Evolutionary conservation across 2,888 invertebrate species (phyloP), one percentile per base, ranked within the genome.

Genomic region (Diaperis boleti): DNA sequence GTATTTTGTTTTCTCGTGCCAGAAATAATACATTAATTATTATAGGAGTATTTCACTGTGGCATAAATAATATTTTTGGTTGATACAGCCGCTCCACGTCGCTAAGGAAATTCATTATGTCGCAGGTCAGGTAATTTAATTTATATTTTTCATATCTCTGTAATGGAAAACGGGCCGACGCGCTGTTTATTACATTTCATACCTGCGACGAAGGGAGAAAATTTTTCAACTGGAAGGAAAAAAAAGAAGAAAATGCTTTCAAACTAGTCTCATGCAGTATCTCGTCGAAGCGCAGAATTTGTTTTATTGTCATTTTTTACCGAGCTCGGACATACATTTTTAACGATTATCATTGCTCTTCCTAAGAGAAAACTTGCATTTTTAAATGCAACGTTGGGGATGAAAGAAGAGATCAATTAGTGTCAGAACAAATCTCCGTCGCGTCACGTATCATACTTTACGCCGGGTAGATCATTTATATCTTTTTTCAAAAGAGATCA

Each of bases 111-210:
- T 57, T 57, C 57, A 45, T 57, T 57, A 57, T 35, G 57, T 47
- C 45, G 37, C 57, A 57, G 47, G 57, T 57, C 57, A 57, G 57
- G 57, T 57, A 57, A 57, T 57, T 57, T 57, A 57, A 57, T 57
- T 57, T 57, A 57, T 45, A 57, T 57, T 57, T 57, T 57, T 57
- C 57, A 57, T 57, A 45, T 57, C 57, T 35, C 15, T 20, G 45
- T 57, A 57, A 57, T 57, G 57, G 57, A 37, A 37, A 57, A 57
- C 33, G 44, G 29, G 41, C 26, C 55, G 11, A 11, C 17, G 31
- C 55, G 59, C 41, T 52, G 52, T 50, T 59, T 65, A 64, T 59
- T 57, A 64, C 62, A 26, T 20, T 37, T 52, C 14, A 15, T 22
- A 20, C 10, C 33, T 33, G 47, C 8, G 33, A 31, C 31, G 49